Percentiles rank a stretch among this genome's conserved stretches.
Evolutionary conservation across 2,888 invertebrate species (phyloP).

Genomic region (Epistrophe grossulariae): DNA sequence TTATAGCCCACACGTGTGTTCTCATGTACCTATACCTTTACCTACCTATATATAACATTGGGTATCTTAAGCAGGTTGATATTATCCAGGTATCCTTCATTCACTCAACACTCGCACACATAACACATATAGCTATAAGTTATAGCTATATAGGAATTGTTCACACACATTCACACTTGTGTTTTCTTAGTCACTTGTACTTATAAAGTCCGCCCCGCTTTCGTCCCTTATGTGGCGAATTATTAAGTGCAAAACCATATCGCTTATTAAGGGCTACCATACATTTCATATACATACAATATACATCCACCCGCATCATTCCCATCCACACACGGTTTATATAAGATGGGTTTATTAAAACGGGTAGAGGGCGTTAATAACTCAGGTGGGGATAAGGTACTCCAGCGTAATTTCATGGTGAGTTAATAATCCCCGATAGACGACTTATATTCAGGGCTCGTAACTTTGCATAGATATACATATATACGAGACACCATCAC

Average conservation of each 20-base stretch:
- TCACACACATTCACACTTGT: slow-evolving; percentile 14
- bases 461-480: slow-evolving; percentile 56
- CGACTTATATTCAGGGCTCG: slow-evolving; percentile 68
- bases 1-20: slow-evolving; percentile 57
- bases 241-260: slow-evolving; percentile 69
- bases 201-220: neutral
- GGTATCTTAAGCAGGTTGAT: slow-evolving; percentile 64
- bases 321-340: slow-evolving; percentile 14
- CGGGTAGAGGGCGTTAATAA: slow-evolving; percentile 70
- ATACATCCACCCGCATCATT: slow-evolving; percentile 14
- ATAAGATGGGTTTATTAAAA: slow-evolving; percentile 60
- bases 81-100: slow-evolving; percentile 64
- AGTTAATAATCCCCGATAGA: slow-evolving; percentile 76
- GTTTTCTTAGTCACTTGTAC: slow-evolving; percentile 19
- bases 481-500: slow-evolving; percentile 14
- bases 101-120: slow-evolving; percentile 39
- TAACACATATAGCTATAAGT: neutral
- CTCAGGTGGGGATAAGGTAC: slow-evolving; percentile 74
- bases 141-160: too few relatives aligned
- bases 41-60: slow-evolving; percentile 21
- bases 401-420: slow-evolving; percentile 74
- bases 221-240: slow-evolving; percentile 68
- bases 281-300: slow-evolving; percentile 3
- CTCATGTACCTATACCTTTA: neutral
- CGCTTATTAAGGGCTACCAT: slow-evolving; percentile 28